Evolutionary conservation across 1,140 invertebrate genomes (phyloP).

Genomic region (Cephus cinctus): DNA sequence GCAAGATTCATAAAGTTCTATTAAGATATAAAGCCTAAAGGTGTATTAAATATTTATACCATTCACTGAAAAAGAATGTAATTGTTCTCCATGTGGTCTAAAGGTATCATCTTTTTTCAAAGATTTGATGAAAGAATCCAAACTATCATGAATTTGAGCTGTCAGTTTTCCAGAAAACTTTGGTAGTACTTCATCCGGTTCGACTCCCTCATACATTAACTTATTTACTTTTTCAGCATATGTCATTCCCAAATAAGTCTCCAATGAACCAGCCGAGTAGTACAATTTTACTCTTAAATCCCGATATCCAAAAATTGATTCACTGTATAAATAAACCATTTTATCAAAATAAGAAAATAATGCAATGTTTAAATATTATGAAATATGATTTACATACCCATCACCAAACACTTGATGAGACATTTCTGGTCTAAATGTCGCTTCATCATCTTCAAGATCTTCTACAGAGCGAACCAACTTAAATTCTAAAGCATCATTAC

Average conservation of each 20-base stretch:
- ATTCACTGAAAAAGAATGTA: constrained; percentile 61
- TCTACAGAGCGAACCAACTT: constrained; percentile 70
- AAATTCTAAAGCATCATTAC: constrained; percentile 74
- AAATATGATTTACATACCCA: constrained; percentile 52
- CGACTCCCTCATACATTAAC: constrained; percentile 56
- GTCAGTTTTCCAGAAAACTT: constrained; percentile 65
- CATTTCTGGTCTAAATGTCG: constrained; percentile 82
- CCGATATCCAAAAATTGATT: constrained; percentile 92
- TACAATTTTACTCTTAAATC: constrained; percentile 78
- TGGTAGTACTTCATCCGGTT: constrained; percentile 81
- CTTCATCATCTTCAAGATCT: constrained; percentile 73
- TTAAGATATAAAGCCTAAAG: too few relatives aligned
- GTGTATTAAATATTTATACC: constrained; percentile 29
- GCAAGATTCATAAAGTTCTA: too few relatives aligned
- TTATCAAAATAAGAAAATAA: constrained; percentile 16
- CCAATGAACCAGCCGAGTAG: constrained; percentile 79
- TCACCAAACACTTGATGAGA: constrained; percentile 94
- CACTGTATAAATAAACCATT: constrained; percentile 57
- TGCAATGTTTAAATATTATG: constrained; percentile 14
- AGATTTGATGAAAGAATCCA: constrained; percentile 68
- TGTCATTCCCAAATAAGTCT: constrained; percentile 69
- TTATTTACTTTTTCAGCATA: constrained; percentile 64
- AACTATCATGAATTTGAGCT: constrained; percentile 64
- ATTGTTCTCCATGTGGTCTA: constrained; percentile 68
- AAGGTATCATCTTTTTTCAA: constrained; percentile 72